These are phyloP conservation scores for Taeniopygia guttata DNA, from an alignment of 2,797 vertebrate genomes.

Conservation along the genomic window DNA sequence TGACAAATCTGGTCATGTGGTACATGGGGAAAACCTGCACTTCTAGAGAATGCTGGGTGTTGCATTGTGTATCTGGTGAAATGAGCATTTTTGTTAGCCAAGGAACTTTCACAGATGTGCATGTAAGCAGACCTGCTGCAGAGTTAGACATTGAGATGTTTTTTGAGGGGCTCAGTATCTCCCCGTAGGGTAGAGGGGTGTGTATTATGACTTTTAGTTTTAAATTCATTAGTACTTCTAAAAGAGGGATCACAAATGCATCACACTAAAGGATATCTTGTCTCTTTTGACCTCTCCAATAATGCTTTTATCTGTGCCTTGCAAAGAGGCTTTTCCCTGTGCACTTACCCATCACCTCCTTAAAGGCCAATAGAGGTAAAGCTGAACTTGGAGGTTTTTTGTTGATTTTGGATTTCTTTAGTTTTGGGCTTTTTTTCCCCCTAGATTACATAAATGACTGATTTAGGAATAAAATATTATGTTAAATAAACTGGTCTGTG, in stretches of 20 bases:
- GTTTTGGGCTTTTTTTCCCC: neutral
- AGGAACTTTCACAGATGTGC: neutral
- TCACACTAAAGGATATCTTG: neutral
- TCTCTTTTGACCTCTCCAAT: neutral
- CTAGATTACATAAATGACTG: neutral
- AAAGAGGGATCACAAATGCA: neutral
- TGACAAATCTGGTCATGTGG: neutral
- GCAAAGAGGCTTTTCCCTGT: neutral
- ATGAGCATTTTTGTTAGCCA: neutral
- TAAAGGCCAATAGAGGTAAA: neutral
- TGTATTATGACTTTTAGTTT: neutral
- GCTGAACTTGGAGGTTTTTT: neutral
- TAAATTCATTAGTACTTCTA: neutral
- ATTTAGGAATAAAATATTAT: neutral
- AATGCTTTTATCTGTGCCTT: neutral
- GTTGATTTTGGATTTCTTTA: neutral
- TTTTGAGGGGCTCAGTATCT: neutral
- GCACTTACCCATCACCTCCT: neutral
- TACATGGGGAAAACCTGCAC: neutral
- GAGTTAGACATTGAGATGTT: fast-evolving
- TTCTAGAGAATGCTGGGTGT: neutral
- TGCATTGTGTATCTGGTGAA: neutral
- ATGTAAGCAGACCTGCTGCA: neutral
- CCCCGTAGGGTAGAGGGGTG: neutral
- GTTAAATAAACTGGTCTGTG: neutral